Evolutionary conservation across 2,113 vertebrate genomes (phyloP).

Genomic region (Uropsilus gracilis): DNA sequence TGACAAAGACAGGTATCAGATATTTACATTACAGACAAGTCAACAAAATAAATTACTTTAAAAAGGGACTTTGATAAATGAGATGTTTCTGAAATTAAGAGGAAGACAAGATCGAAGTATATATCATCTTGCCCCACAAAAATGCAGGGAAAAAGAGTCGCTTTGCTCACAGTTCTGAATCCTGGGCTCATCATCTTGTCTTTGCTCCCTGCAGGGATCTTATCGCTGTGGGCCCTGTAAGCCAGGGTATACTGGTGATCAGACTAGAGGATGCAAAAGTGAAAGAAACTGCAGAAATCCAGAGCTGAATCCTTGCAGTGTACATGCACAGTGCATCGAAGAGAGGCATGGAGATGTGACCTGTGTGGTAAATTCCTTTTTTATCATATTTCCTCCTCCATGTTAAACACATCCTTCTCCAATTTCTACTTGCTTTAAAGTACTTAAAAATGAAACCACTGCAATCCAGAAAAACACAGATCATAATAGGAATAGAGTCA

Average conservation of each 20-base stretch:
- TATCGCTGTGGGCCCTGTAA: slow-evolving; percentile 94
- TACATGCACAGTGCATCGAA: slow-evolving; percentile 91
- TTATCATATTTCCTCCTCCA: background rate
- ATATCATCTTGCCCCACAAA: background rate
- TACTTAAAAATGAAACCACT: background rate
- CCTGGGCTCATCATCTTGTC: background rate
- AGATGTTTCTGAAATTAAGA: too few species aligned
- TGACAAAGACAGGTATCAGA: too few species aligned
- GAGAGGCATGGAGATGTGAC: slow-evolving; percentile 91
- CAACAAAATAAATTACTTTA: too few species aligned
- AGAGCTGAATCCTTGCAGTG: slow-evolving; percentile 92
- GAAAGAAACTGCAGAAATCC: slow-evolving; percentile 89
- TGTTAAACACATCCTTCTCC: background rate
- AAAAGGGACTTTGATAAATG: too few species aligned
- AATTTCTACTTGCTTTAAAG: background rate
- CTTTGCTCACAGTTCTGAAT: background rate
- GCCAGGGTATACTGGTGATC: slow-evolving; percentile 92
- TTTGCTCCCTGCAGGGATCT: slow-evolving; percentile 89
- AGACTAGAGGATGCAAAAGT: slow-evolving; percentile 90
- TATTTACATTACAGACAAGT: too few species aligned
- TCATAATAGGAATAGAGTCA: background rate
- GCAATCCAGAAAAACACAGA: background rate
- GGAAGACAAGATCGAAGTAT: too few species aligned
- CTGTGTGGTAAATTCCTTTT: slow-evolving; percentile 89
- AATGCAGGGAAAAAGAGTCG: background rate